A percentile compares a stretch with the other conserved stretches of the same genome.
Conservation (phyloP, 2,113 vertebrate species). For the Tapirus terrestris region DNA sequence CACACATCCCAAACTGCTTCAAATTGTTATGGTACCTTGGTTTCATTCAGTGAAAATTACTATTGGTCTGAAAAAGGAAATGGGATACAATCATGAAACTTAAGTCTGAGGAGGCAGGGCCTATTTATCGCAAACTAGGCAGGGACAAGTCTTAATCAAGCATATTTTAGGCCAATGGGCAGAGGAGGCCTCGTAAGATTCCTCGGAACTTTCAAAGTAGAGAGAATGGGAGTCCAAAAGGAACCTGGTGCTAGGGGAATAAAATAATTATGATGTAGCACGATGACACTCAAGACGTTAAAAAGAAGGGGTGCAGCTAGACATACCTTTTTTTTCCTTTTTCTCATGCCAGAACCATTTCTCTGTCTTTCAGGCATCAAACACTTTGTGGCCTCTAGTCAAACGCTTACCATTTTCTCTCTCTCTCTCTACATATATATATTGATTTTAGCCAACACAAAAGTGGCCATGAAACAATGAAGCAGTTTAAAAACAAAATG, state of each 20-base stretch:
- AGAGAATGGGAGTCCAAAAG: neutral
- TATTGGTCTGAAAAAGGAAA: neutral
- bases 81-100: neutral
- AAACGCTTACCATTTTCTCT: neutral
- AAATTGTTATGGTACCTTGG: neutral
- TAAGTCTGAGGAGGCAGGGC: neutral
- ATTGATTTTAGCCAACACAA: neutral
- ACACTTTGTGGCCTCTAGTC: neutral
- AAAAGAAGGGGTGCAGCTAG: neutral
- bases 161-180: neutral
- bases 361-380: neutral
- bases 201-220: neutral
- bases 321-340: neutral
- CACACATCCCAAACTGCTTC: neutral
- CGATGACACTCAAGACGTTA: neutral
- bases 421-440: neutral
- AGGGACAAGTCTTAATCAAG: neutral
- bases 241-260: neutral
- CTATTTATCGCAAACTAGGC: slow-evolving; percentile 6
- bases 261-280: neutral
- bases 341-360: neutral
- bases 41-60: slow-evolving; percentile 38
- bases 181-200: neutral
- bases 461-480: neutral
- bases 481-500: slow-evolving; percentile 39